phyloP scores from a whole-genome alignment of 2,113 vertebrate genomes.

The Epinephelus lanceolatus region DNA sequence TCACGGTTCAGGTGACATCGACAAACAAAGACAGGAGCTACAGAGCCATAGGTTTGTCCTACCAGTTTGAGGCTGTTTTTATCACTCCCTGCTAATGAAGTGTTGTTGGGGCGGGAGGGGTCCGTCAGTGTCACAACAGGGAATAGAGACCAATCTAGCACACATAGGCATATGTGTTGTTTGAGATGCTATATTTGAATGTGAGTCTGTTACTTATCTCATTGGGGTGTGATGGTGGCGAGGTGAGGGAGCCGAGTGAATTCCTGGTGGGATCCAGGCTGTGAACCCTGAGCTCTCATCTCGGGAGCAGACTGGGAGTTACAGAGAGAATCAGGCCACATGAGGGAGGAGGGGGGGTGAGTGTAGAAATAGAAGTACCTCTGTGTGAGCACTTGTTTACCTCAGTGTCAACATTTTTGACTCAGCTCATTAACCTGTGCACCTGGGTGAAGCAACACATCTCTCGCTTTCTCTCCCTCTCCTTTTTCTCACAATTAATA shows the following conservation, averaged over 20 bases:
- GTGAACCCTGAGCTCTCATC: conserved; percentile 63
- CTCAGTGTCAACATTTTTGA: conserved; percentile 75
- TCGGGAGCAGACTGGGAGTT: conserved; percentile 61
- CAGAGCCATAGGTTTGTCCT: conserved; percentile 16
- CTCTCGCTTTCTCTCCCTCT: background rate
- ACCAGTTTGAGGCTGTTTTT: conserved; percentile 73
- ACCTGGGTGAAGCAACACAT: conserved; percentile 57
- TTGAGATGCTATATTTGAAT: conserved; percentile 80
- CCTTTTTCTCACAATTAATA: conserved; percentile 59
- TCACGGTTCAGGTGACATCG: conserved; percentile 19
- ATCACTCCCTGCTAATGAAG: conserved; percentile 76
- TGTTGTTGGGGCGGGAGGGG: conserved; percentile 62
- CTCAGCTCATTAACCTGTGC: conserved; percentile 79
- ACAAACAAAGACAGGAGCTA: conserved; percentile 24
- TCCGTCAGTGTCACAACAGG: conserved; percentile 54
- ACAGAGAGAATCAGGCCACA: conserved; percentile 49
- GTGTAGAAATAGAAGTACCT: conserved; percentile 77
- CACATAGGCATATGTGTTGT: conserved; percentile 72
- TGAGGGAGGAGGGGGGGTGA: conserved; percentile 31
- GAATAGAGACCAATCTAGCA: conserved; percentile 71
- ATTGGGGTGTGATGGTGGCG: conserved; percentile 64
- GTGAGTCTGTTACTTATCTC: conserved; percentile 75
- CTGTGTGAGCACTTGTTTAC: conserved; percentile 81
- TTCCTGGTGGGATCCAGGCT: conserved; percentile 64
- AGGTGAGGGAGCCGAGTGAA: conserved; percentile 62